A percentile compares a stretch with the other conserved stretches of the same genome.
These are phyloP conservation scores for Cheilosia impressa DNA, from an alignment of 2,888 invertebrate species.

Conservation along the genomic window DNA sequence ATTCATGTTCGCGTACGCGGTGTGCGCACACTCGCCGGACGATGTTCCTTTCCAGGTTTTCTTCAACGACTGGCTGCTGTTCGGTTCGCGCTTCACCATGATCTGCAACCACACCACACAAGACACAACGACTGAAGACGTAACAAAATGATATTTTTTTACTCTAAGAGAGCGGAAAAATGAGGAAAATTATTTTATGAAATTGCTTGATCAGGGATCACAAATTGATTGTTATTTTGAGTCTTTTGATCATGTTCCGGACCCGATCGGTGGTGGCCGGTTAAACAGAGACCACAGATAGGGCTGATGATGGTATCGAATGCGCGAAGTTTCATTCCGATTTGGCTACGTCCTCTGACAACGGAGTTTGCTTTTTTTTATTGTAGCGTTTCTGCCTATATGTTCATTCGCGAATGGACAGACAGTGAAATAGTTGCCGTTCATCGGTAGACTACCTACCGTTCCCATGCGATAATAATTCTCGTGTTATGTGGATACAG, in stretches of 20 bases:
- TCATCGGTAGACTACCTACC: no score
- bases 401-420: no score
- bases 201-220: slow-evolving; percentile 82
- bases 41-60: slow-evolving; percentile 28
- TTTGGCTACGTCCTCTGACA: slow-evolving; percentile 38
- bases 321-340: slow-evolving; percentile 19
- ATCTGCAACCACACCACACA: slow-evolving; percentile 7
- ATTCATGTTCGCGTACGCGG: slow-evolving; percentile 73
- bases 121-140: slow-evolving; percentile 42
- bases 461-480: no score
- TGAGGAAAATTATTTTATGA: slow-evolving; percentile 79
- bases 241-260: slow-evolving; percentile 75
- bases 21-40: slow-evolving; percentile 23
- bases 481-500: no score
- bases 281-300: slow-evolving; percentile 9
- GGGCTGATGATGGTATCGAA: slow-evolving; percentile 14
- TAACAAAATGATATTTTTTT: slow-evolving; percentile 76
- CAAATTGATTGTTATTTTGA: slow-evolving; percentile 83
- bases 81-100: slow-evolving; percentile 17
- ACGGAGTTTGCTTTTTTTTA: no score
- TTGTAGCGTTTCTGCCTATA: no score
- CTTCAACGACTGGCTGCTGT: slow-evolving; percentile 56
- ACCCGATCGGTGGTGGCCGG: slow-evolving; percentile 52
- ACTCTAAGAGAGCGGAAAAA: slow-evolving; percentile 78
- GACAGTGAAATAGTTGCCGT: no score